Evolutionary conservation across 1,140 invertebrate genomes (phyloP).

Genomic region (Gryllus bimaculatus): DNA sequence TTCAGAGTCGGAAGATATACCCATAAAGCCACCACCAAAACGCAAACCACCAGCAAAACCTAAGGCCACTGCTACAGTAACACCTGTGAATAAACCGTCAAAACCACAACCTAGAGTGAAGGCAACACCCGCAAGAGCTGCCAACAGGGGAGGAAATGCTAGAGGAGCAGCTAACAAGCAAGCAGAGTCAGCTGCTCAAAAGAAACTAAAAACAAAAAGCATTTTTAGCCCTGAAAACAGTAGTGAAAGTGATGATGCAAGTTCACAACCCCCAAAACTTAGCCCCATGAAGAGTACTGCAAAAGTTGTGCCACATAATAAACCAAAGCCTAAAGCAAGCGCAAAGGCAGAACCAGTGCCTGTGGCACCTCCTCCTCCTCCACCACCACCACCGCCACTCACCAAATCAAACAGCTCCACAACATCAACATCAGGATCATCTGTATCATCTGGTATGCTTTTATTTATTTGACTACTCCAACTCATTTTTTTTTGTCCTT

Average conservation of each 20-base stretch:
- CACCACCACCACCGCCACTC: conserved; percentile 25
- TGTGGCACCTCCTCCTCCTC: neutral
- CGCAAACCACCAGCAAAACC: conserved; percentile 41
- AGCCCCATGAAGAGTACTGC: conserved; percentile 21
- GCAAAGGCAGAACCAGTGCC: conserved; percentile 4
- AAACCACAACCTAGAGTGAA: conserved; percentile 21
- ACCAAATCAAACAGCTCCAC: conserved; percentile 36
- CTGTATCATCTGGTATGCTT: conserved; percentile 27
- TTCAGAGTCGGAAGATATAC: conserved; percentile 30
- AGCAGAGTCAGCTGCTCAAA: conserved; percentile 32
- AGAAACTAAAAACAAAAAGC: conserved; percentile 63
- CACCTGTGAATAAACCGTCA: conserved; percentile 30
- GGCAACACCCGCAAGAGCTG: conserved; percentile 18
- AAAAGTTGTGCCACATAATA: conserved; percentile 12
- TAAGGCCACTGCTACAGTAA: conserved; percentile 42
- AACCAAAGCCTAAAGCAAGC: conserved; percentile 30
- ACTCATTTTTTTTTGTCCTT: too few species aligned
- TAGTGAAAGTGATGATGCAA: conserved; percentile 54
- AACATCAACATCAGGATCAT: conserved; percentile 32
- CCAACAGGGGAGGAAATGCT: conserved; percentile 16
- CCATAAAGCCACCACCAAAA: conserved; percentile 30
- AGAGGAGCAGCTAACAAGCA: conserved; percentile 29
- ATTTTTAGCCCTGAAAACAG: conserved; percentile 75
- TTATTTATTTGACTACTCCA: too few species aligned
- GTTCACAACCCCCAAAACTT: conserved; percentile 32